A percentile compares a stretch with the other conserved stretches of the same genome.
Evolutionary conservation across 2,888 invertebrate genomes (phyloP).

Genomic region (Ypsolopha scabrella): DNA sequence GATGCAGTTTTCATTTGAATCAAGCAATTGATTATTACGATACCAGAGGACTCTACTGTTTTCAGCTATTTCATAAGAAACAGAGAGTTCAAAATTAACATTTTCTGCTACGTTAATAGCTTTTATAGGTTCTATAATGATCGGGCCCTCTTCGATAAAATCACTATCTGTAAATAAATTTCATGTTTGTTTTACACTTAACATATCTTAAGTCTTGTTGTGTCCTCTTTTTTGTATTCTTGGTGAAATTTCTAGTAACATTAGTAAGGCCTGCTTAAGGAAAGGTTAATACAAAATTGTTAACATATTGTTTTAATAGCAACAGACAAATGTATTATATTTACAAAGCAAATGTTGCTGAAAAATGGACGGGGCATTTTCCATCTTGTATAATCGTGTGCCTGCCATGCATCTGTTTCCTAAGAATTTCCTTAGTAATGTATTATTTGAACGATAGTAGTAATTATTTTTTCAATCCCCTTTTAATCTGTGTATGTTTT

Average conservation of each 20-base stretch:
- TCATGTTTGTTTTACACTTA: neutral
- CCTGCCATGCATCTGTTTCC: neutral
- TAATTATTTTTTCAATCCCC: too few relatives aligned
- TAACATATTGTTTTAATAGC: too few relatives aligned
- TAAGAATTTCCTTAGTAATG: too few relatives aligned
- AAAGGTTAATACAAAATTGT: too few relatives aligned
- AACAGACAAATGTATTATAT: too few relatives aligned
- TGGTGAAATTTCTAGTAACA: too few relatives aligned
- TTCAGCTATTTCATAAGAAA: conserved; percentile 79
- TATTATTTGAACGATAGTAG: too few relatives aligned
- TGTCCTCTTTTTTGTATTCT: too few relatives aligned
- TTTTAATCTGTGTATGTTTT: too few relatives aligned
- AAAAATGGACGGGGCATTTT: neutral
- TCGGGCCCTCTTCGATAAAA: conserved; percentile 46
- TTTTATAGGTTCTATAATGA: conserved; percentile 82
- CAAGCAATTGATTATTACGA: conserved; percentile 83
- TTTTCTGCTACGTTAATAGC: conserved; percentile 79
- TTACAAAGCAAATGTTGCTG: too few relatives aligned
- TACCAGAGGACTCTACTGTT: conserved; percentile 86
- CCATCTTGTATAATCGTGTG: neutral
- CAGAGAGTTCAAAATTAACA: conserved; percentile 76
- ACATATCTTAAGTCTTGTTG: too few relatives aligned
- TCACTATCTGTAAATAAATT: conserved; percentile 11
- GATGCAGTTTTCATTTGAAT: conserved; percentile 71
- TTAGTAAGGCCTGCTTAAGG: too few relatives aligned